A percentile compares a stretch with the other conserved stretches of the same genome.
Evolutionary conservation across 1,140 invertebrate species (phyloP).

Genomic region (Drosophila pallidifrons): DNA sequence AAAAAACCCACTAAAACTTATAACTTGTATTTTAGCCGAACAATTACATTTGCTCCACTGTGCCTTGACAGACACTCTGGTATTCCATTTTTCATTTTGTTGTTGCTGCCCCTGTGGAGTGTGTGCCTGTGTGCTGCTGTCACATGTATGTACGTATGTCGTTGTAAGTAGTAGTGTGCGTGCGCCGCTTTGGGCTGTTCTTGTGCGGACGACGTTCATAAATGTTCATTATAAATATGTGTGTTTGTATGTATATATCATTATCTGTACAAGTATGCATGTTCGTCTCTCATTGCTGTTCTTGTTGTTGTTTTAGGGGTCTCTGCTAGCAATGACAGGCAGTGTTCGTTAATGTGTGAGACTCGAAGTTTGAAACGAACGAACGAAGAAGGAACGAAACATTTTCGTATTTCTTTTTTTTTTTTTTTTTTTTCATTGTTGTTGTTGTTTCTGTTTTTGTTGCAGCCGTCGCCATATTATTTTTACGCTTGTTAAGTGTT

Average conservation of each 20-base stretch:
- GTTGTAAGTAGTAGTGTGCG: slow-evolving; percentile 40
- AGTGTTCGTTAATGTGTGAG: slow-evolving; percentile 36
- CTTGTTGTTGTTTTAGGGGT: slow-evolving; percentile 22
- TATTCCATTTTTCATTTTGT: slow-evolving; percentile 83
- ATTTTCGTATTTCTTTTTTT: slow-evolving; percentile 35
- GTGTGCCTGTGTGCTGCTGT: not conserved
- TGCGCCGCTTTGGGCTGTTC: slow-evolving; percentile 64
- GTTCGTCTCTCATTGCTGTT: slow-evolving; percentile 39
- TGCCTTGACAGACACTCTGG: slow-evolving; percentile 46
- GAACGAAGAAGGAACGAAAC: slow-evolving; percentile 41
- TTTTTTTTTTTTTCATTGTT: slow-evolving; percentile 39
- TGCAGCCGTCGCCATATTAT: slow-evolving; percentile 73
- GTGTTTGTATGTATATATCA: slow-evolving; percentile 13
- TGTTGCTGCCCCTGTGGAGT: slow-evolving; percentile 39
- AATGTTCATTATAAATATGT: slow-evolving; percentile 43
- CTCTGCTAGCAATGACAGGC: slow-evolving; percentile 55
- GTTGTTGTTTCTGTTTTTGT: slow-evolving; percentile 27
- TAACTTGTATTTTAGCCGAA: not conserved
- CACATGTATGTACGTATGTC: slow-evolving; percentile 19
- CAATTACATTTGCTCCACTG: slow-evolving; percentile 49
- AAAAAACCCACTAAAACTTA: not conserved
- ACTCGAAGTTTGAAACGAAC: slow-evolving; percentile 22
- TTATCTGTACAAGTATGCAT: slow-evolving; percentile 10
- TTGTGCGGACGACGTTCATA: slow-evolving; percentile 29
- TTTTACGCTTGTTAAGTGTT: slow-evolving; percentile 67